Base-by-base conservation (phyloP, 2,888 invertebrate species). In the Pediacus dermestoides region DNA sequence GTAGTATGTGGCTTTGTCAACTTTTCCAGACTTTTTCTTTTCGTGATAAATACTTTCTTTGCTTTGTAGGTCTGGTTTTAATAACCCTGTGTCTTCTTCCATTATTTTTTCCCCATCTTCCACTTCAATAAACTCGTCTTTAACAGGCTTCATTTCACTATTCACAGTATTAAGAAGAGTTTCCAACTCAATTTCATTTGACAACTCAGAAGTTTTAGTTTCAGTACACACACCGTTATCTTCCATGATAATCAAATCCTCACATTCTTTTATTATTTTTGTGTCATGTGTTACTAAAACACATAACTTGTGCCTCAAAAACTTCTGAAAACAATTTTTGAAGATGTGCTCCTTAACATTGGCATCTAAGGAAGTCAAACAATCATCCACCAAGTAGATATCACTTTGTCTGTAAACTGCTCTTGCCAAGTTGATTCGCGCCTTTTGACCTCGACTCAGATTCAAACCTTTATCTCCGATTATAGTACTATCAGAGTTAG, bases 391-490 rank as follows among this genome's bases (percentile, higher is more conserved):
- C 21, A 88, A 67, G 56, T 86, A 88, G 14, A 88, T 74, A 52
- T 88, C 86, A 1, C 85, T 82, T 49, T 83, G 76, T 52, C 76
- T 77, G 57, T 87, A 88, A 28, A 87, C 69, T 2, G 85, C 80
- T 57, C 87, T 73, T 0, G 85, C 86, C 33, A 90, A 70, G 63
- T 84, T 85, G 15, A 91, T 78, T 45, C 89, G 45, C 11, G 88
- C 86, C 62, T 80, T 79, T 67, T 89, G 89, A 4, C 88, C 88
- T 8, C 88, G 88, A 16, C 86, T 87, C 4, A 91, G 67, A 12
- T 82, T 81, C 0, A 82, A 76, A 6, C 89, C 90, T 26, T 83
- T 74, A 56, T 90, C 89, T 3, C 87, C 88, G 2, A 90, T 82
- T 35, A 84, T 63, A 0, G 85, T 85, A 50, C 75, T 66, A 58